These are phyloP conservation scores for Solenopsis fugax DNA, from an alignment of 1,140 invertebrate species.

Conservation along the genomic window DNA sequence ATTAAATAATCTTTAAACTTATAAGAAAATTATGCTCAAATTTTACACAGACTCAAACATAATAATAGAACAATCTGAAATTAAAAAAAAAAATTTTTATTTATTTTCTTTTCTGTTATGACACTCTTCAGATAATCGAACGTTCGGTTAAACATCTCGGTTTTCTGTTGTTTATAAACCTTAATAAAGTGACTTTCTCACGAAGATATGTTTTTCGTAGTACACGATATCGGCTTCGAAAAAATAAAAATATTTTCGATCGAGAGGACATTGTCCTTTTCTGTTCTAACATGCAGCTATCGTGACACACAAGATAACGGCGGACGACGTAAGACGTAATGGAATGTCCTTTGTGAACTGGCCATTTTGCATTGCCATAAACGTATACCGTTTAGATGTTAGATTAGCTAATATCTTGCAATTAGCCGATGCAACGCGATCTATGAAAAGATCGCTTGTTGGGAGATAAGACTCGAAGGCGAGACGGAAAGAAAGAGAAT, in stretches of 20 bases:
- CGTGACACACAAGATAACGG: constrained; percentile 61
- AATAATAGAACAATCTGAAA: no score
- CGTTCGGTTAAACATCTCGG: neutral
- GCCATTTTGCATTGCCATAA: constrained; percentile 68
- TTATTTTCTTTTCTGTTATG: neutral
- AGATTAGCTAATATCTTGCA: constrained; percentile 69
- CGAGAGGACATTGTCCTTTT: neutral
- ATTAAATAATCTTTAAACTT: no score
- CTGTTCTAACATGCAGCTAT: constrained; percentile 19
- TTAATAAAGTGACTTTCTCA: neutral
- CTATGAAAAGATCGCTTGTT: neutral
- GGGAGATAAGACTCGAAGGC: neutral
- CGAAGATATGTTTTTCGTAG: neutral
- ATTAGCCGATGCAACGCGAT: constrained; percentile 37
- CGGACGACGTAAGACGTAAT: constrained; percentile 76
- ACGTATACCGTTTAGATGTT: constrained; percentile 45
- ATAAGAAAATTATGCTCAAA: no score
- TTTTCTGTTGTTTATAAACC: neutral
- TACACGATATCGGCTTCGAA: no score
- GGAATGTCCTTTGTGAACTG: constrained; percentile 81
- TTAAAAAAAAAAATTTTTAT: no score
- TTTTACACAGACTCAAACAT: no score
- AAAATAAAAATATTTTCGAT: neutral
- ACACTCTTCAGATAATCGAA: neutral
- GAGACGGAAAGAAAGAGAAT: neutral